Evolutionary conservation across 1,140 invertebrate species (phyloP).

Genomic region (Brachionus rotundiformis): DNA sequence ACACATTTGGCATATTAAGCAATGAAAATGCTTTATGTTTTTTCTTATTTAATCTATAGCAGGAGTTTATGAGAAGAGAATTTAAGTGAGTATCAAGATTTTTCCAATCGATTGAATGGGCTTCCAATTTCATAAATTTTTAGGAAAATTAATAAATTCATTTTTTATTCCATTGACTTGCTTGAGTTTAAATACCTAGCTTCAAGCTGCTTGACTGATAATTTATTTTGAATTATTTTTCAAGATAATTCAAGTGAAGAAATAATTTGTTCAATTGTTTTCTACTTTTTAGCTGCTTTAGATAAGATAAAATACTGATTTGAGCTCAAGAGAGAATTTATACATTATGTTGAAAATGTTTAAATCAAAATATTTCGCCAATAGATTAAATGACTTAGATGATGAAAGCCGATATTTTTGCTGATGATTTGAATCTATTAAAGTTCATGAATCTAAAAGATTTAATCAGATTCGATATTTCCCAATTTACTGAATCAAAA

Average conservation of each 20-base stretch:
- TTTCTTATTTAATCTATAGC: background rate
- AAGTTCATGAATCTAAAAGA: background rate
- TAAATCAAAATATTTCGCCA: background rate
- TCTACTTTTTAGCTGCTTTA: background rate
- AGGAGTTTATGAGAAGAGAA: background rate
- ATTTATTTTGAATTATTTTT: constrained; percentile 40
- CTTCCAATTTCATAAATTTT: constrained; percentile 25
- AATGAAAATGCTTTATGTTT: background rate
- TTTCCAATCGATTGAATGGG: background rate
- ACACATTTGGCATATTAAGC: constrained; percentile 41
- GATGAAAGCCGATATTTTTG: background rate
- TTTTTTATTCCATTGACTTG: constrained; percentile 35
- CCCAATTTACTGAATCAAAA: too few relatives aligned
- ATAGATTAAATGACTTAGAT: background rate
- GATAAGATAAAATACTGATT: background rate
- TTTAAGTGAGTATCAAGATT: background rate
- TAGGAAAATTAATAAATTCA: background rate
- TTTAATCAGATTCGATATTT: background rate
- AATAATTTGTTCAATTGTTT: background rate
- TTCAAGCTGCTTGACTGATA: constrained; percentile 1
- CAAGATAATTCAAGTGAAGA: constrained; percentile 46
- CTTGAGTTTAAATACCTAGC: constrained; percentile 18
- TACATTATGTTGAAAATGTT: background rate
- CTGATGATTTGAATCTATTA: background rate
- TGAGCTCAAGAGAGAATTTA: background rate